These are phyloP conservation scores for Pachyuromys duprasi DNA, from an alignment of 2,797 vertebrate genomes.

Conservation along the genomic window DNA sequence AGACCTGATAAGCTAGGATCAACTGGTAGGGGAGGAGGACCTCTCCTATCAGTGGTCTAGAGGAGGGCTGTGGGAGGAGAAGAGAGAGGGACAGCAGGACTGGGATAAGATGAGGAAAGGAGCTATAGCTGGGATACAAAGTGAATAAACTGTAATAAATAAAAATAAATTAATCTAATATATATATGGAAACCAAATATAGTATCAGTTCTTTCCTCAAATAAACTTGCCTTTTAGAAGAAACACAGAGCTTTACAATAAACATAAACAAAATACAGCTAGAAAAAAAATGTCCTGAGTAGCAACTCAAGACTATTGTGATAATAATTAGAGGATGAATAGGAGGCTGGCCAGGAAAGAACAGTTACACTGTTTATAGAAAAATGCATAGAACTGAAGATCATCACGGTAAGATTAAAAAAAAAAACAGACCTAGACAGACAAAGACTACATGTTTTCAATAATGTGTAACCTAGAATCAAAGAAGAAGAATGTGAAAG, in stretches of 20 bases:
- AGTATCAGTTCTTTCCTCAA: not conserved
- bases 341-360: too few relatives aligned
- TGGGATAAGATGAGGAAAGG: too few relatives aligned
- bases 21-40: too few relatives aligned
- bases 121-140: too few relatives aligned
- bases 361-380: not conserved
- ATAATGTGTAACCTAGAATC: not conserved
- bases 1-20: too few relatives aligned
- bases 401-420: not conserved
- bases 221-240: not conserved
- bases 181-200: not conserved
- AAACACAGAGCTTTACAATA: not conserved
- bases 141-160: too few relatives aligned
- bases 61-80: too few relatives aligned
- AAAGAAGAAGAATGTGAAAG: not conserved
- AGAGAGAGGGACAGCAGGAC: too few relatives aligned
- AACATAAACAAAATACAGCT: not conserved
- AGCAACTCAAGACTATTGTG: not conserved
- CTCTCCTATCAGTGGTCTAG: too few relatives aligned
- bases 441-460: not conserved
- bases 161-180: too few relatives aligned
- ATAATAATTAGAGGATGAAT: not conserved
- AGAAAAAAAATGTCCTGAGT: not conserved
- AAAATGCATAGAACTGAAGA: not conserved
- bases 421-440: not conserved